Evolutionary conservation across 1,140 invertebrate species (phyloP).

Genomic region (Brachystomella parvula): DNA sequence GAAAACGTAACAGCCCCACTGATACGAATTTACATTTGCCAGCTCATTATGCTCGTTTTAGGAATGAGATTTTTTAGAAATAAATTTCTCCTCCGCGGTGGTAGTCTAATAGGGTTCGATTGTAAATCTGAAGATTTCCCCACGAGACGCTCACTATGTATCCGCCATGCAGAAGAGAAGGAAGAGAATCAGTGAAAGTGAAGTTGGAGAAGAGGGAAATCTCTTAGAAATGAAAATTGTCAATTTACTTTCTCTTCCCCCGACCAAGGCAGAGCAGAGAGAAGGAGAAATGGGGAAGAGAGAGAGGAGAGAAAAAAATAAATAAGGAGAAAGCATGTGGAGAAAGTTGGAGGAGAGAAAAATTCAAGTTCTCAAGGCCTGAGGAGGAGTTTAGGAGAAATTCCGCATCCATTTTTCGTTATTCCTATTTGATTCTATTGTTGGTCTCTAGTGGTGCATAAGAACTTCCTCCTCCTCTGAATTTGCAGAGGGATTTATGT

Average conservation of each 20-base stretch:
- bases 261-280: neutral
- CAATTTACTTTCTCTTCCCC: slow-evolving; percentile 6
- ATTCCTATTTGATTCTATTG: neutral
- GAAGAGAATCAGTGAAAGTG: neutral
- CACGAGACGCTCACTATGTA: neutral
- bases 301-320: slow-evolving; percentile 9
- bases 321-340: slow-evolving; percentile 26
- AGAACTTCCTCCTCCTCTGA: neutral
- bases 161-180: neutral
- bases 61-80: neutral
- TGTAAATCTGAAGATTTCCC: neutral
- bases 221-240: slow-evolving; percentile 3
- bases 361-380: neutral
- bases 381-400: neutral
- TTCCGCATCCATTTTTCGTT: neutral
- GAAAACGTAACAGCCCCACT: too few species aligned
- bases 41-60: neutral
- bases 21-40: neutral
- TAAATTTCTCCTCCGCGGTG: neutral
- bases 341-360: slow-evolving; percentile 7
- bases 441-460: slow-evolving; percentile 10
- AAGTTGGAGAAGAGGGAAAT: neutral
- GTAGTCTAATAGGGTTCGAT: neutral
- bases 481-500: neutral
- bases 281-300: slow-evolving; percentile 8